These are phyloP conservation scores for Trididemnum clinides DNA, from an alignment of 23 tunicate genomes.

Conservation along the genomic window DNA sequence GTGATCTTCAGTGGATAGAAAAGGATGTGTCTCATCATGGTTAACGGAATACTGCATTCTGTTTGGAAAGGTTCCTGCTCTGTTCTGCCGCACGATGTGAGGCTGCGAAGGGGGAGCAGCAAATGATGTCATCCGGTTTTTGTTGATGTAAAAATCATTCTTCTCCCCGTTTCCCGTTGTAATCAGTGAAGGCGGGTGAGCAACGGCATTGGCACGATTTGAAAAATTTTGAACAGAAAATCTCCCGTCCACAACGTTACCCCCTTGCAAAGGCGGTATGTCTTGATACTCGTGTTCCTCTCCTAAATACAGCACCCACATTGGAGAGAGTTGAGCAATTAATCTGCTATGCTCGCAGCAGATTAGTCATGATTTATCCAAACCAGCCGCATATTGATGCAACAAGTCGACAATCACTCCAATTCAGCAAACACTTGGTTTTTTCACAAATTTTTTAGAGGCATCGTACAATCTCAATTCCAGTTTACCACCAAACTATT, in stretches of 20 bases:
- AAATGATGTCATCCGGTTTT: constrained; percentile 33
- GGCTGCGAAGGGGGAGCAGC: constrained; percentile 25
- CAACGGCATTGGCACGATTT: too few species aligned
- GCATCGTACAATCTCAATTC: too few species aligned
- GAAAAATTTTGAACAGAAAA: background rate
- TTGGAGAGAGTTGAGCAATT: too few species aligned
- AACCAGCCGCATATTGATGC: too few species aligned
- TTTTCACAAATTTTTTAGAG: too few species aligned
- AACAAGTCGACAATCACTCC: too few species aligned
- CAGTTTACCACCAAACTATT: too few species aligned
- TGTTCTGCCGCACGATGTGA: too few species aligned
- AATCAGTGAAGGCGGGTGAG: constrained; percentile 50
- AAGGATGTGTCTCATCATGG: background rate
- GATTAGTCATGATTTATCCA: too few species aligned
- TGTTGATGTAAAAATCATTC: background rate
- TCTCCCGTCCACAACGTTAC: background rate
- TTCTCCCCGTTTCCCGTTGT: constrained; percentile 44
- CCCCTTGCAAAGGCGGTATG: constrained; percentile 41
- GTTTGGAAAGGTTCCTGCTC: constrained; percentile 77
- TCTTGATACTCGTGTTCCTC: constrained; percentile 98
- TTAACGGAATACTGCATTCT: constrained; percentile 9
- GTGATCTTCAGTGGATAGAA: background rate
- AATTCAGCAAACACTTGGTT: too few species aligned
- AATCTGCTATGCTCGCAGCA: too few species aligned
- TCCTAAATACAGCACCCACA: too few species aligned